Evolutionary conservation across 2,113 vertebrate genomes (phyloP), one percentile per base, ranked within the genome.

Genomic region (Xyliphius kryptos): DNA sequence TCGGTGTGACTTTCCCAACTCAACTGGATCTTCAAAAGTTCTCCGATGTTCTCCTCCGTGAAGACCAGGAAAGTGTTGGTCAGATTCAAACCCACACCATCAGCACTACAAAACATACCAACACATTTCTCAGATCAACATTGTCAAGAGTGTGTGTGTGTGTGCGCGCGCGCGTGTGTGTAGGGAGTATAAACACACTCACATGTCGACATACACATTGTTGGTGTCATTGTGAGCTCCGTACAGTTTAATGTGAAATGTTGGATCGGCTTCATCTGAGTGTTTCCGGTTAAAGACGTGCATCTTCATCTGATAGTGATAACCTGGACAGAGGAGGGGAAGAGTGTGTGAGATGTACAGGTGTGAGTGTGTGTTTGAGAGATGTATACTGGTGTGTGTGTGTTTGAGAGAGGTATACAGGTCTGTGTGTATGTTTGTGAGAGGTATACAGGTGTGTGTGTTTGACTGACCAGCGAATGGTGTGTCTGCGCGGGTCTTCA

Each of bases 241-340:
- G 0, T 88, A 84, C 20, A 99, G 83, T 50, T 88, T 89, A 14
- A 98, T 79, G 0, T 86, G 78, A 61, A 99, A 93, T 1, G 79
- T 83, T 16, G 94, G 91, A 56, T 95, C 88, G 0, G 82, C 80
- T 9, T 86, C 63, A 51, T 86, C 83, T 0, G 69, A n/a, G 10
- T 61, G 71, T 32, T 91, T 86, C 22, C 89, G 89, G 85, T 91
- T 89, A 76, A 97, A 97, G 71, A 98, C 83, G 0, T 98, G 94
- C 86, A 99, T 92, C 83, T 99, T 99, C 91, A 99, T 87, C 83
- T 99, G 96, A 67, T 97, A 98, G 46, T 99, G 96, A 78, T 89
- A 95, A 32, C 97, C 96, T 99, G n/a, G n/a, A n/a, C n/a, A n/a
- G n/a, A n/a, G n/a, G n/a, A n/a, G n/a, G 1, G 2, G 12, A 38